phyloP scores from a whole-genome alignment of 2,797 vertebrate species.

The Platyrinchus mystaceus region DNA sequence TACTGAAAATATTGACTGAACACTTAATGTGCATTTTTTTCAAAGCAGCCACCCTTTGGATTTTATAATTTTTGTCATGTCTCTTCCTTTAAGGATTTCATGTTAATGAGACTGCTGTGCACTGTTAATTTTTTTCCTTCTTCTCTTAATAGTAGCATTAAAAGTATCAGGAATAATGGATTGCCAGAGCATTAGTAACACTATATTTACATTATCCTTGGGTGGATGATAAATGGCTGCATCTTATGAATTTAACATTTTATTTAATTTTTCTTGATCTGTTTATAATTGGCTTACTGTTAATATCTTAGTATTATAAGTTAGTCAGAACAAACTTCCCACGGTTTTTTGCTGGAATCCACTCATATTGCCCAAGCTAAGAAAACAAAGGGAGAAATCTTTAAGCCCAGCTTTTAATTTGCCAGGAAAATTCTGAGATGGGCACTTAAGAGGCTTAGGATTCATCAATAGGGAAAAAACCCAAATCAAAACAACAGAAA shows the following conservation, averaged over 20 bases:
- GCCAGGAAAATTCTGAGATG: not conserved
- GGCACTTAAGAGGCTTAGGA: not conserved
- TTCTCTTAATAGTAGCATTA: not conserved
- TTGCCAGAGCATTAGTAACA: not conserved
- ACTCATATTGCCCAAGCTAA: not conserved
- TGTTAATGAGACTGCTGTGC: not conserved
- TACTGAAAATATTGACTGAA: not conserved
- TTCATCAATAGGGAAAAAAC: fast-evolving
- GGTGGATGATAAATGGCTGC: not conserved
- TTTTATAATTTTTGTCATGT: not conserved
- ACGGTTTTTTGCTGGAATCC: not conserved
- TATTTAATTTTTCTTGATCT: conserved; percentile 20
- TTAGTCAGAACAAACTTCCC: not conserved
- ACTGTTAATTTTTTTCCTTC: not conserved
- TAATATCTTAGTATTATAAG: not conserved
- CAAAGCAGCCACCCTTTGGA: not conserved
- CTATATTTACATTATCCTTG: not conserved
- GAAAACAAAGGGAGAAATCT: not conserved
- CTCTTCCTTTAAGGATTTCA: not conserved
- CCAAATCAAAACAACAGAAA: not conserved
- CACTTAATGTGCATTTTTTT: not conserved
- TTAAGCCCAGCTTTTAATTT: not conserved
- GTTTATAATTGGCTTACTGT: not conserved
- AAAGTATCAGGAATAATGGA: not conserved
- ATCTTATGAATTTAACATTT: not conserved